Conservation (phyloP, 2,888 invertebrate species). For the Hyalella azteca region DNA sequence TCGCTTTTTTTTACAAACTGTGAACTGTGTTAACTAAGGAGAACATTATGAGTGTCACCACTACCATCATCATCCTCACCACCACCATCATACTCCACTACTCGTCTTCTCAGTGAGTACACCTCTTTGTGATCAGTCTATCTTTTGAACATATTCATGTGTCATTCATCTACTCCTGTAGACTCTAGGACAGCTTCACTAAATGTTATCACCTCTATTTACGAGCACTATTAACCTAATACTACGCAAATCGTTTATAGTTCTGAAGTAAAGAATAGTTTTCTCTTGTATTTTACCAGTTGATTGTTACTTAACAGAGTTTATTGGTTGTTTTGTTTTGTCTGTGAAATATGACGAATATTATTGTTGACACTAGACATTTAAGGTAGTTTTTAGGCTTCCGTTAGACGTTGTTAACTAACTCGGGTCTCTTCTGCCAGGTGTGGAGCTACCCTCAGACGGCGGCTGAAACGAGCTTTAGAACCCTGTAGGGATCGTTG, state of each 20-base stretch:
- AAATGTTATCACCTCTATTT: too few relatives aligned
- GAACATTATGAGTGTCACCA: background rate
- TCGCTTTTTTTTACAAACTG: too few relatives aligned
- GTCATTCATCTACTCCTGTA: background rate
- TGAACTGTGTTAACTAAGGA: slow-evolving; percentile 4
- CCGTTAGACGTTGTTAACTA: background rate
- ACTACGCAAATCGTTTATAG: too few relatives aligned
- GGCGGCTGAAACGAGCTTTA: background rate
- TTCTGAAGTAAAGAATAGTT: background rate
- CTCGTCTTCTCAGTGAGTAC: slow-evolving; percentile 30
- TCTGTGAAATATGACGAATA: slow-evolving; percentile 23
- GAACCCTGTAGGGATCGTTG: too few relatives aligned
- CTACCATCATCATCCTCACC: slow-evolving; percentile 28
- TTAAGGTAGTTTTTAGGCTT: background rate
- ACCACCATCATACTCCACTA: background rate
- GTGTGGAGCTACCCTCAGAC: background rate
- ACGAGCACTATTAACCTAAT: too few relatives aligned
- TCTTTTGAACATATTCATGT: slow-evolving; percentile 7
- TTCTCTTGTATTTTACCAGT: background rate
- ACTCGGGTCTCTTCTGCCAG: slow-evolving; percentile 7
- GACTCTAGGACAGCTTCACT: background rate
- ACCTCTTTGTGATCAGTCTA: slow-evolving; percentile 10
- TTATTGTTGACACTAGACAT: background rate
- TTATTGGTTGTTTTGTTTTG: background rate
- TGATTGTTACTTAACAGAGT: background rate